Evolutionary conservation across 2,888 invertebrate genomes (phyloP), one percentile per base, ranked within the genome.

Genomic region (Chrysolina americana): DNA sequence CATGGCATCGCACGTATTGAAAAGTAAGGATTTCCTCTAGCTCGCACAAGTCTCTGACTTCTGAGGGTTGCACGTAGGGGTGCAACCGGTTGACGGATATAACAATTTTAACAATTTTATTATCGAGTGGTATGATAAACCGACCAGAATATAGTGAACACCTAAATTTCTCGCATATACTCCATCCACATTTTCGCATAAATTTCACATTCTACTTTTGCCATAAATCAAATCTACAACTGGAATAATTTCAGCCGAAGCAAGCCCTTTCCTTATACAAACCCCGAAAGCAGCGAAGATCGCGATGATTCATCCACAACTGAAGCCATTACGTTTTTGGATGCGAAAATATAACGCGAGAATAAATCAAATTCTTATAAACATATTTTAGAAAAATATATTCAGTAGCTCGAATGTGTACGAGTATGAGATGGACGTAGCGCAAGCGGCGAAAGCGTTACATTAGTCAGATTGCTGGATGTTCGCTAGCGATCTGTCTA

Each of bases 401-500:
- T 85, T 82, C 83, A 82, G 80, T 79, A 76, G 79, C 77, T 77
- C 77, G 59, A 59, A 59, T 59, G 36, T 59, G 28, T 59, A 59
- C 28, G 59, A 59, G 59, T 28, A n/a, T 59, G 28, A 36, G 59
- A 36, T n/a, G 59, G 59, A 28, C 59, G 59, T 6, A 23, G 23
- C 23, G 36, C 36, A 13, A 53, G 59, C 28, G 59, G 70, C 79
- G 77, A 81, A 79, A 56, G 80, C 82, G 85, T 82, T 85, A 80
- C 87, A 87, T 87, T 87, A 87, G 87, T 87, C 86, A 86, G 86
- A 87, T 87, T 53, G 68, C 53, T 50, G 50, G 50, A 10, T 87
- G 87, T 86, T 85, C 84, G 85, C 76, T 69, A 69, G 84, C 83
- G 83, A 85, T 85, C 85, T 86, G 86, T 87, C 87, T 86, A 78